Evolutionary conservation across 2,797 vertebrate genomes (phyloP).

Genomic region (Dipus sagitta): DNA sequence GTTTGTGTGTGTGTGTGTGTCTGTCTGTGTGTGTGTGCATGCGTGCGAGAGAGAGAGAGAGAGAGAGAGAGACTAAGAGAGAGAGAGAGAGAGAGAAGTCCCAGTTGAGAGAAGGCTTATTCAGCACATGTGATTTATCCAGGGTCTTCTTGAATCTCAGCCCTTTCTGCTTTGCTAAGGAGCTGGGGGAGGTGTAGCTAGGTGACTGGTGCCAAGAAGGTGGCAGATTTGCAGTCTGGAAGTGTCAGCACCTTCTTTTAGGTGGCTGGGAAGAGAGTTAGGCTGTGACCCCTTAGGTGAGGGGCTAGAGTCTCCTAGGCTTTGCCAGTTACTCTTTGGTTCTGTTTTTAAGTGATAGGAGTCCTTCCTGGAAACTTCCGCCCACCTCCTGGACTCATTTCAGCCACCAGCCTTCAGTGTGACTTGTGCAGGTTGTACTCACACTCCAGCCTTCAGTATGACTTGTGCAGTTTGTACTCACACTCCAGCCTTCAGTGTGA

Average conservation of each 20-base stretch:
- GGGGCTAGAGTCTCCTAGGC: not conserved
- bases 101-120: slow-evolving; percentile 45
- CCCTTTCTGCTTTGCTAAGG: not conserved
- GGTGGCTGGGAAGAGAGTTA: not conserved
- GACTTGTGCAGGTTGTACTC: not conserved
- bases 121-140: slow-evolving; percentile 44
- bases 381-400: not conserved
- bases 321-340: slow-evolving; percentile 25
- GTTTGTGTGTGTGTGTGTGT: not conserved
- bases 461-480: no score
- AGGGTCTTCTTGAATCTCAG: not conserved
- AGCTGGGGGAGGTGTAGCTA: not conserved
- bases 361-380: slow-evolving; percentile 42
- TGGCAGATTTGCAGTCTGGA: not conserved
- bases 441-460: no score
- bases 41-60: not conserved
- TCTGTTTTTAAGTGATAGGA: slow-evolving; percentile 50
- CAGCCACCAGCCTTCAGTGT: slow-evolving; percentile 1
- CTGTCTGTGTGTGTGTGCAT: no score
- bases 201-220: not conserved
- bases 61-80: not conserved
- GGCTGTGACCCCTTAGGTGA: not conserved
- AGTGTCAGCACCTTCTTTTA: not conserved
- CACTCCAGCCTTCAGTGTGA: not conserved
- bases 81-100: not conserved